phyloP scores from a whole-genome alignment of 1,140 invertebrate species.

The Drosophila arawakana region DNA sequence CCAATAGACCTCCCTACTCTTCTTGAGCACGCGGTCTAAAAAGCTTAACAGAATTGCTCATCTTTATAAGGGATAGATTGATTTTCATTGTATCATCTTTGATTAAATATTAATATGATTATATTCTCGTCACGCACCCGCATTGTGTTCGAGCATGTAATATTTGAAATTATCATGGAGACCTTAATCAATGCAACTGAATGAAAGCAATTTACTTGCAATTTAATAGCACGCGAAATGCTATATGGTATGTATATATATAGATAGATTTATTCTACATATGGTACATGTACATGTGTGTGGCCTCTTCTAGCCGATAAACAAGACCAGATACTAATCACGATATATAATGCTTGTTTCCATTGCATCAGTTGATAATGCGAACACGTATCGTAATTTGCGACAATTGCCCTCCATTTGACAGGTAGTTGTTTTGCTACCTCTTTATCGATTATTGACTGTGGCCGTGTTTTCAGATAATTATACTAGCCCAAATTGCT shows the following conservation, averaged over 20 bases:
- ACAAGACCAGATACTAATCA: conserved; percentile 33
- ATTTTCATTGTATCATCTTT: neutral
- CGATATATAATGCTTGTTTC: conserved; percentile 27
- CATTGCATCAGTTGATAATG: conserved; percentile 14
- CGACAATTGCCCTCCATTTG: conserved; percentile 33
- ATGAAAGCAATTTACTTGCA: conserved; percentile 33
- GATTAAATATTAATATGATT: conserved; percentile 16
- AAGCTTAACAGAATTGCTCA: no score
- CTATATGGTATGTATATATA: neutral
- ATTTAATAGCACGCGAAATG: conserved; percentile 30
- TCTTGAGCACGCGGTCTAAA: no score
- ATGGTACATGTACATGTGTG: neutral
- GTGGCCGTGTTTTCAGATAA: conserved; percentile 8
- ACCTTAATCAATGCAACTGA: conserved; percentile 15
- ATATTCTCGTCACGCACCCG: conserved; percentile 18
- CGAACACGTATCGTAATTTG: conserved; percentile 24
- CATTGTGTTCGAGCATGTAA: conserved; percentile 1
- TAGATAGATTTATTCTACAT: conserved; percentile 2
- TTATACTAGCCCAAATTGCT: conserved; percentile 19
- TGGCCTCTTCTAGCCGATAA: conserved; percentile 8
- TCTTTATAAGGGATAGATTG: neutral
- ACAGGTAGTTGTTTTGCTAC: conserved; percentile 8
- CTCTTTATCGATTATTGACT: conserved; percentile 33
- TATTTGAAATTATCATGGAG: conserved; percentile 11
- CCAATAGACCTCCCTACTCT: no score